Base-by-base conservation (phyloP, 2,113 vertebrate genomes). In the Ancistrus triradiatus region DNA sequence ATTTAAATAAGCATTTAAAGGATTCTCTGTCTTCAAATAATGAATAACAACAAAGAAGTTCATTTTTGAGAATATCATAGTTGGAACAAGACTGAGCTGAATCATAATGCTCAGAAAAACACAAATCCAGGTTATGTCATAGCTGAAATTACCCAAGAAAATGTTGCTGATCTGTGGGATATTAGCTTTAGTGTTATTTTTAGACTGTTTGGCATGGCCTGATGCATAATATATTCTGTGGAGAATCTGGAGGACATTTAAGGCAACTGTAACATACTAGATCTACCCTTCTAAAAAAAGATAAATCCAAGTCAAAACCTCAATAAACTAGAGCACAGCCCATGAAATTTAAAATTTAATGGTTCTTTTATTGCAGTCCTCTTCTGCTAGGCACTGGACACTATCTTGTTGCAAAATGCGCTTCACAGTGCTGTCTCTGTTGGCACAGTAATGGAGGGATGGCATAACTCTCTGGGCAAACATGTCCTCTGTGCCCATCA, bases 401-500 rank as follows among this genome's bases (percentile, higher is more conserved):
- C 85, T 86, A 83, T 81, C 80, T 70, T 67, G 60, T 66, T 42
- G 42, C 18, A 59, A 66, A 77, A 72, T 68, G 18, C 66, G 25
- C 6, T 33, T 57, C 74, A 60, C 68, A 48, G 56, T 63, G 74
- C 33, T 53, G 68, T 70, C 75, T 81, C 64, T 59, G 68, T 63
- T 77, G 80, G 79, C 63, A 68, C n/a, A 59, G 51, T 77, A 80
- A 84, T 77, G 66, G 76, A 80, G 69, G 65, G 58, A 76, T 73
- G 72, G 64, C 74, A 81, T 85, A 83, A 56, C 67, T 70, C 62
- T 67, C 60, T 42, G 76, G 83, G 86, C 83, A 86, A 83, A 80
- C 78, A 74, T 76, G 72, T 61, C 59, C 70, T 77, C 75, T 73
- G 72, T 76, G 74, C 76, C 74, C 71, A 67, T 71, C 38, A 35